phyloP scores from a whole-genome alignment of 2,888 invertebrate genomes.

The Ophioninae sp. region DNA sequence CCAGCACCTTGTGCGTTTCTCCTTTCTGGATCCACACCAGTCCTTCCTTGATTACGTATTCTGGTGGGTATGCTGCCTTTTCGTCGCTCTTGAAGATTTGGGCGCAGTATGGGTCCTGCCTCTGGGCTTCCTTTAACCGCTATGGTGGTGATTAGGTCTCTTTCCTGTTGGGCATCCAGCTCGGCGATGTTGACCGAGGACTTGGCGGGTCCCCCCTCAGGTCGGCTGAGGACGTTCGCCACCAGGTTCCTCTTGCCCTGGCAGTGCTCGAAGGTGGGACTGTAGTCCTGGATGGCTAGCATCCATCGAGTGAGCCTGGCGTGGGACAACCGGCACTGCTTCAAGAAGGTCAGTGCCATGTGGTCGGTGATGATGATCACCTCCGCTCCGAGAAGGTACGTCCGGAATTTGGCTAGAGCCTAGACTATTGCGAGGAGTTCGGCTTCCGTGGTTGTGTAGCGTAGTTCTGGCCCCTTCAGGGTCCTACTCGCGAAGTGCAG shows the following conservation, averaged over 20 bases:
- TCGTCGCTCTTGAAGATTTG: neutral
- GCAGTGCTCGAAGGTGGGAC: neutral
- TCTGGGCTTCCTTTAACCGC: neutral
- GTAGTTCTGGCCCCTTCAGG: constrained; percentile 16
- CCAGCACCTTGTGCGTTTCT: neutral
- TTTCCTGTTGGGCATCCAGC: neutral
- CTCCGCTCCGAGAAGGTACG: constrained; percentile 26
- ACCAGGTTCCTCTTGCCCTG: too few relatives aligned
- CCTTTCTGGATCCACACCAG: neutral
- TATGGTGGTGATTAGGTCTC: neutral
- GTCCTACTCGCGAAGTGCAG: constrained; percentile 67
- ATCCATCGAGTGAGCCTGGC: constrained; percentile 26
- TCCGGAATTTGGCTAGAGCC: constrained; percentile 21
- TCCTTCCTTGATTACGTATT: neutral
- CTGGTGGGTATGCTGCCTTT: neutral
- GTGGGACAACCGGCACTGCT: constrained; percentile 3
- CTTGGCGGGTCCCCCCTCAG: neutral
- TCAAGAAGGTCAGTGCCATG: constrained; percentile 29
- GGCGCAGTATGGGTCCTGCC: neutral
- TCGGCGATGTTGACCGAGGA: neutral
- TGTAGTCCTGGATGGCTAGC: constrained; percentile 38
- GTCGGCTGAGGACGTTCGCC: neutral
- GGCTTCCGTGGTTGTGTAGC: constrained; percentile 42
- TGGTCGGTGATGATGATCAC: constrained; percentile 43
- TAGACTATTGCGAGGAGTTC: constrained; percentile 37